Conservation (phyloP, 2,888 invertebrate species). For the Coenonympha glycerion region DNA sequence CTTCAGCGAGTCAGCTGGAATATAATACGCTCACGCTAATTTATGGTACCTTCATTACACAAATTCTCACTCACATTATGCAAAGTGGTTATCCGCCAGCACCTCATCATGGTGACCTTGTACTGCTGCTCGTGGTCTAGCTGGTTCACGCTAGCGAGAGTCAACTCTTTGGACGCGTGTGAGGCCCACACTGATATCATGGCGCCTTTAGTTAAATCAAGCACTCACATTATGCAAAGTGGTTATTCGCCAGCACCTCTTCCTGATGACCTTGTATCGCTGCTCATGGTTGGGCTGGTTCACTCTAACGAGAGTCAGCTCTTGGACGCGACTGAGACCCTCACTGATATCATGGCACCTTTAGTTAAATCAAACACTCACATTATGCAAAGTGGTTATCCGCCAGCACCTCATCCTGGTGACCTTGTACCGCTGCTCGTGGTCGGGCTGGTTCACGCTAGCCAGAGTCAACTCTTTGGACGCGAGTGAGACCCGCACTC, state of each 20-base stretch:
- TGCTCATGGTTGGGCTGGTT: conserved; percentile 84
- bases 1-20: no score
- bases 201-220: neutral
- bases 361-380: conserved; percentile 51
- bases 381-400: conserved; percentile 88
- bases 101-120: conserved; percentile 96
- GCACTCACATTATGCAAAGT: conserved; percentile 82
- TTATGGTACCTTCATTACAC: no score
- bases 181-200: conserved; percentile 77
- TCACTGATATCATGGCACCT: conserved; percentile 45
- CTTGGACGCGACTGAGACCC: conserved; percentile 91
- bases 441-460: conserved; percentile 77
- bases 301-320: conserved; percentile 83
- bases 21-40: no score
- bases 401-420: conserved; percentile 98
- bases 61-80: conserved; percentile 83
- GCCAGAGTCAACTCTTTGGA: conserved; percentile 89
- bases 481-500: conserved; percentile 85
- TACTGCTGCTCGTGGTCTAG: conserved; percentile 88
- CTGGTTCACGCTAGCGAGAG: conserved; percentile 79
- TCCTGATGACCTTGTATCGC: conserved; percentile 94
- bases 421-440: conserved; percentile 92
- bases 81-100: conserved; percentile 95
- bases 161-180: conserved; percentile 91
- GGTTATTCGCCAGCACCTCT: conserved; percentile 98